Base-by-base conservation (phyloP, 1,140 invertebrate species). In the Macrocentrus cingulum region DNA sequence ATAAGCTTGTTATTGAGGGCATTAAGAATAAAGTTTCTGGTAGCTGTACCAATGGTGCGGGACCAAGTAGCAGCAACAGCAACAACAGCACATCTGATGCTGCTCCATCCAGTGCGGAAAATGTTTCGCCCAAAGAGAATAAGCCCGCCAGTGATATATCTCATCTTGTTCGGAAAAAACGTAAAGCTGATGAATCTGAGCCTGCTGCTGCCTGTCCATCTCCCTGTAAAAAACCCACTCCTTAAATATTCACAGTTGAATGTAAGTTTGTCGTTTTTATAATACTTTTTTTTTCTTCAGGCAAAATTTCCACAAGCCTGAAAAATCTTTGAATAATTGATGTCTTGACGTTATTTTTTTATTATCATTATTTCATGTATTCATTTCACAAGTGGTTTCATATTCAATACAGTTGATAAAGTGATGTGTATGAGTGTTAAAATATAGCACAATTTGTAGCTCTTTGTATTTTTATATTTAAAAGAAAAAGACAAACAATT, bases 91-190 rank as follows among this genome's bases (percentile, higher is more conserved):
- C 62, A 19, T 49, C 56, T 9, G 63, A 64, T 19, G 55, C 54
- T 34, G 61, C 62, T 15, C 56, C 59, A 13, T 20, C 54, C n/a
- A 59, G 49, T 37, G 22, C 54, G 3, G 34, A 55, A 13, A 22
- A 13, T 13, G 16, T 13, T 25, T 37, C 44, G 15, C 23, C 54
- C 0, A 13, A 29, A 11, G 5, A 39, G 20, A 13, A 20, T 59
- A 76, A 76, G 69, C 79, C 83, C 19, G 83, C 79, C 0, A 85
- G 83, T 13, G 83, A 91, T 66, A 91, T 91, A 54, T 87, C 86
- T 0, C 88, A 91, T 70, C 78, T 91, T 19, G 85, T 91, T 18
- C 85, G 87, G 57, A 84, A 88, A 63, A 89, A 90, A 69, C 81
- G 87, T 36, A 88, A 89, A 76, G 70, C 80, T 11, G 83, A 84